Evolutionary conservation across 2,113 vertebrate genomes (phyloP).

Genomic region (Aleadryas rufinucha): DNA sequence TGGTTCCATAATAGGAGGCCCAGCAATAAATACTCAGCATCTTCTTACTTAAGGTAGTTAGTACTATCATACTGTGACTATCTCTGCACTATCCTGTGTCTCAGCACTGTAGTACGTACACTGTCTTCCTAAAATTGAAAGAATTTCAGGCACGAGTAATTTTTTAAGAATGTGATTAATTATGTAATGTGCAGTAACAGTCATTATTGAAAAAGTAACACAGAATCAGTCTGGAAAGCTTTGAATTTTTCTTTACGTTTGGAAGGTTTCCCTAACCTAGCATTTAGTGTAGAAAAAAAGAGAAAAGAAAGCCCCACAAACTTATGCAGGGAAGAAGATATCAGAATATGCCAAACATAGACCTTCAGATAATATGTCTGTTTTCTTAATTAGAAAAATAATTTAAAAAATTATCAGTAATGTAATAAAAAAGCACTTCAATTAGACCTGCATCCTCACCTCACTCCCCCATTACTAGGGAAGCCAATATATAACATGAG

Average conservation of each 20-base stretch:
- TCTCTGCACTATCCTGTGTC: not conserved
- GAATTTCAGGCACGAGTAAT: not conserved
- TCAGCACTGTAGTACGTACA: too few relatives aligned
- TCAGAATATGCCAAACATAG: not conserved
- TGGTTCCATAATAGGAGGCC: not conserved
- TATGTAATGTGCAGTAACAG: not conserved
- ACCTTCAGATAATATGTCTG: not conserved
- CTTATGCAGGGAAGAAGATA: not conserved
- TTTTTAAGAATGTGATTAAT: not conserved
- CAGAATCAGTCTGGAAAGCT: not conserved
- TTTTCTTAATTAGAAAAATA: not conserved
- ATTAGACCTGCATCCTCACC: not conserved
- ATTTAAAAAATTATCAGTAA: not conserved
- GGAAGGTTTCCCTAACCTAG: not conserved
- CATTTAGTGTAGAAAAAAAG: not conserved
- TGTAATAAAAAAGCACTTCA: not conserved
- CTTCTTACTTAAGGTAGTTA: not conserved
- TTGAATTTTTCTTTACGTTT: not conserved
- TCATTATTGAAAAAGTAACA: not conserved
- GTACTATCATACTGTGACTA: not conserved
- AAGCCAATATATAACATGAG: not conserved
- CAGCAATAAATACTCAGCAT: not conserved
- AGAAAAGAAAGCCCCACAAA: not conserved
- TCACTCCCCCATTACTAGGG: not conserved
- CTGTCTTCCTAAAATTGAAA: not conserved